Evolutionary conservation across 2,797 vertebrate species (phyloP).

Genomic region (Liparis tanakae): DNA sequence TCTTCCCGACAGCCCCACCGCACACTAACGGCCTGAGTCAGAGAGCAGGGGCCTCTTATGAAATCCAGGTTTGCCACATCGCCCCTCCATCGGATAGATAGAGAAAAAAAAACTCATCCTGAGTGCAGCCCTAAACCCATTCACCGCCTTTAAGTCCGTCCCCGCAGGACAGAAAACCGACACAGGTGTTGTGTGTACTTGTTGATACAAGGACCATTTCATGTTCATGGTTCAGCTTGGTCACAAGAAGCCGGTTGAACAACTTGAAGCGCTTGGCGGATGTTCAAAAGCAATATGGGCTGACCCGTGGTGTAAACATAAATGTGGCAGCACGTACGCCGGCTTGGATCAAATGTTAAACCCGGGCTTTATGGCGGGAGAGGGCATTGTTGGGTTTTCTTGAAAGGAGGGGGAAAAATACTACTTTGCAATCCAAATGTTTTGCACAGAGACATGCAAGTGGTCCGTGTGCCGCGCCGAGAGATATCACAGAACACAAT

Average conservation of each 20-base stretch:
- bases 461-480: slow-evolving; percentile 9
- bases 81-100: slow-evolving; percentile 50
- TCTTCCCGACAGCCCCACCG: slow-evolving; percentile 70
- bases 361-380: slow-evolving; percentile 18
- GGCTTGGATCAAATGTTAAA: slow-evolving; percentile 38
- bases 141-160: slow-evolving; percentile 19
- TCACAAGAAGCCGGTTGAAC: slow-evolving; percentile 54
- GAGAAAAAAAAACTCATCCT: slow-evolving; percentile 39
- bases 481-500: slow-evolving; percentile 63
- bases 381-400: slow-evolving; percentile 29
- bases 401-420: slow-evolving; percentile 1
- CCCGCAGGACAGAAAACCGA: slow-evolving; percentile 24
- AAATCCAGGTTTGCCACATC: slow-evolving; percentile 76
- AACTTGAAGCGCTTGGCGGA: slow-evolving; percentile 51
- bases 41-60: slow-evolving; percentile 61
- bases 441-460: slow-evolving; percentile 46
- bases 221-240: slow-evolving; percentile 55
- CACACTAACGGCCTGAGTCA: slow-evolving; percentile 75
- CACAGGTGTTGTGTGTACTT: slow-evolving; percentile 43
- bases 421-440: slow-evolving; percentile 39
- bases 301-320: slow-evolving; percentile 32
- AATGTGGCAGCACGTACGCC: slow-evolving; percentile 40
- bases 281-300: slow-evolving; percentile 51
- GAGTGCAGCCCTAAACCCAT: slow-evolving; percentile 10
- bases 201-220: slow-evolving; percentile 67